A percentile compares a stretch with the other conserved stretches of the same genome.
Conservation (phyloP, 1,140 invertebrate species). For the Drosophila prosaltans region DNA sequence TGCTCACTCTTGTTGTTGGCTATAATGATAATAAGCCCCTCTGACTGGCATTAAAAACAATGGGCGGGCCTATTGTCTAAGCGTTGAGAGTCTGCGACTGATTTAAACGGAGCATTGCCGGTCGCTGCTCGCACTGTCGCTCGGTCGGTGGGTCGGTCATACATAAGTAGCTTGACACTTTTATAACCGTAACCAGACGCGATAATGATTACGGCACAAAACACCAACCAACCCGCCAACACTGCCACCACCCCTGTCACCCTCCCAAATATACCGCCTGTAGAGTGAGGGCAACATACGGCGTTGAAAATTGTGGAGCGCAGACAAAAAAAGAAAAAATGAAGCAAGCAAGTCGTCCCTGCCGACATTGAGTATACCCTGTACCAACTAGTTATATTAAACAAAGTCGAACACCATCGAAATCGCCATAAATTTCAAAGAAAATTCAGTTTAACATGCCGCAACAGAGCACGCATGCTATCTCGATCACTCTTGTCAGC, state of each 20-base stretch:
- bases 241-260: constrained; percentile 19
- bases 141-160: constrained; percentile 44
- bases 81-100: constrained; percentile 54
- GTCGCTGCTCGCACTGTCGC: neutral
- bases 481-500: too few species aligned
- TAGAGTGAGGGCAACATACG: constrained; percentile 57
- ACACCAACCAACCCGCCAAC: too few species aligned
- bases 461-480: too few species aligned
- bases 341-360: too few species aligned
- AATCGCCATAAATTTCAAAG: too few species aligned
- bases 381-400: too few species aligned
- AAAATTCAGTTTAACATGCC: too few species aligned
- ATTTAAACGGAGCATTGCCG: constrained; percentile 75
- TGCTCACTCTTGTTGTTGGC: constrained; percentile 13
- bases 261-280: constrained; percentile 1
- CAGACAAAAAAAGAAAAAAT: constrained; percentile 29
- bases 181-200: constrained; percentile 79
- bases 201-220: constrained; percentile 71
- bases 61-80: constrained; percentile 48
- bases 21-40: constrained; percentile 74
- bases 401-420: too few species aligned
- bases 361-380: too few species aligned
- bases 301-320: constrained; percentile 70
- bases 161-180: constrained; percentile 81
- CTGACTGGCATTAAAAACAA: constrained; percentile 72